These are phyloP conservation scores for Itoplectis maculator DNA, from an alignment of 2,888 invertebrate genomes.

Conservation along the genomic window DNA sequence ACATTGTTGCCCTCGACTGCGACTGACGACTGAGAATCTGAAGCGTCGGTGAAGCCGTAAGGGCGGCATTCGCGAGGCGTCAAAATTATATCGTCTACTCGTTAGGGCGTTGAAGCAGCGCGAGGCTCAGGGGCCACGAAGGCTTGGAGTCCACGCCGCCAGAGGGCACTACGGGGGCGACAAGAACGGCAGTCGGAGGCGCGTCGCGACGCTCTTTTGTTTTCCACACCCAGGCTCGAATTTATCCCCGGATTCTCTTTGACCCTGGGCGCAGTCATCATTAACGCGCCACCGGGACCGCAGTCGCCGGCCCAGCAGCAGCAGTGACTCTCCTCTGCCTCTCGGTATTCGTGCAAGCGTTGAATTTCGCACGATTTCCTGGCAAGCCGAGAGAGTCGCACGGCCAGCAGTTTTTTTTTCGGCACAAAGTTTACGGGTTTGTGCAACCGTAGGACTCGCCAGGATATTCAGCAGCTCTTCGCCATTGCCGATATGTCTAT, in stretches of 20 bases:
- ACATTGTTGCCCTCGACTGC: background rate
- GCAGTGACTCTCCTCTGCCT: background rate
- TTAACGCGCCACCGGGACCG: conserved; percentile 70
- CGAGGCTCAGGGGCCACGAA: conserved; percentile 21
- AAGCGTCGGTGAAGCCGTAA: conserved; percentile 17
- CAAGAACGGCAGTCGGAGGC: conserved; percentile 13
- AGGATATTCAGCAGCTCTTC: conserved; percentile 38
- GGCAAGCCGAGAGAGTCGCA: conserved; percentile 48
- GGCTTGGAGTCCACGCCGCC: conserved; percentile 28
- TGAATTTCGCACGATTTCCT: conserved; percentile 57
- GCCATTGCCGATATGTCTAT: conserved; percentile 2
- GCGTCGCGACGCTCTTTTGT: conserved; percentile 52
- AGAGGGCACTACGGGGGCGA: conserved; percentile 38
- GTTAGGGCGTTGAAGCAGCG: conserved; percentile 25
- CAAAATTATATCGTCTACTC: conserved; percentile 49
- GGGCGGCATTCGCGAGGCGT: conserved; percentile 37
- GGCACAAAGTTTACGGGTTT: conserved; percentile 33
- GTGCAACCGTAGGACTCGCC: conserved; percentile 8
- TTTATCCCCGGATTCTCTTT: conserved; percentile 76
- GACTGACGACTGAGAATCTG: conserved; percentile 7
- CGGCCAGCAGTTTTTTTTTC: conserved; percentile 28
- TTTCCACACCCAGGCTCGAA: conserved; percentile 63
- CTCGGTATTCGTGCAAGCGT: conserved; percentile 38
- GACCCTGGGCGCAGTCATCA: conserved; percentile 74
- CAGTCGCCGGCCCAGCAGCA: conserved; percentile 34